Conservation (phyloP, 1,140 invertebrate species). For the Dinoponera quadriceps region DNA sequence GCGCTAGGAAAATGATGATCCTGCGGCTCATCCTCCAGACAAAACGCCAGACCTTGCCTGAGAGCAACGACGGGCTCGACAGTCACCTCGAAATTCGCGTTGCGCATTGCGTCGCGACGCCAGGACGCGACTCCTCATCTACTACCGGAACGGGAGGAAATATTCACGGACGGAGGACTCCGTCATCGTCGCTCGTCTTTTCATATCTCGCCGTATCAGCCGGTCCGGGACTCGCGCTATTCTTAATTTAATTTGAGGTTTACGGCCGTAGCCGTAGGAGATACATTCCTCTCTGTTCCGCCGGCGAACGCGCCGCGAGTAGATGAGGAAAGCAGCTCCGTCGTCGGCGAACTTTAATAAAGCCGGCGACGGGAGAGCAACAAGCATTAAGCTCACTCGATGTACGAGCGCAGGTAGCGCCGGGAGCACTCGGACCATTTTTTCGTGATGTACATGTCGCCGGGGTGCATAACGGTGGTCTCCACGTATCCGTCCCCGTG, state of each 20-base stretch:
- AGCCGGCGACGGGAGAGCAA: constrained; percentile 48
- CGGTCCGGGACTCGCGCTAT: background rate
- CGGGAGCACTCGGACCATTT: constrained; percentile 74
- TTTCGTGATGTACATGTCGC: constrained; percentile 68
- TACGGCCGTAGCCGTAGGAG: constrained; percentile 13
- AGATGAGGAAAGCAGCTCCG: constrained; percentile 46
- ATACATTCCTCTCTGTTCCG: background rate
- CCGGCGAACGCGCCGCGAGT: background rate
- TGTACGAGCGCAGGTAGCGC: constrained; percentile 65
- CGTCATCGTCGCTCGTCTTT: background rate
- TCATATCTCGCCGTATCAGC: background rate
- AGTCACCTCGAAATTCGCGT: background rate
- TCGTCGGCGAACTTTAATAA: constrained; percentile 33
- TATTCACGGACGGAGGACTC: background rate
- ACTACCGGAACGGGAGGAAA: background rate
- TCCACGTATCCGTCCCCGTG: constrained; percentile 61
- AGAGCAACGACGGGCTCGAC: background rate
- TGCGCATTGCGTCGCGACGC: background rate
- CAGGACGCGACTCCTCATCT: constrained; percentile 27
- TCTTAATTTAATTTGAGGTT: constrained; percentile 53
- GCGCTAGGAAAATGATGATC: constrained; percentile 71
- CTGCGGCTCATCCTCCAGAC: constrained; percentile 48
- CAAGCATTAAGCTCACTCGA: constrained; percentile 69
- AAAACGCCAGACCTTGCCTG: constrained; percentile 56
- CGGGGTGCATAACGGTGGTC: constrained; percentile 73